Evolutionary conservation across 2,888 invertebrate genomes (phyloP).

Genomic region (Schizaphis graminum): DNA sequence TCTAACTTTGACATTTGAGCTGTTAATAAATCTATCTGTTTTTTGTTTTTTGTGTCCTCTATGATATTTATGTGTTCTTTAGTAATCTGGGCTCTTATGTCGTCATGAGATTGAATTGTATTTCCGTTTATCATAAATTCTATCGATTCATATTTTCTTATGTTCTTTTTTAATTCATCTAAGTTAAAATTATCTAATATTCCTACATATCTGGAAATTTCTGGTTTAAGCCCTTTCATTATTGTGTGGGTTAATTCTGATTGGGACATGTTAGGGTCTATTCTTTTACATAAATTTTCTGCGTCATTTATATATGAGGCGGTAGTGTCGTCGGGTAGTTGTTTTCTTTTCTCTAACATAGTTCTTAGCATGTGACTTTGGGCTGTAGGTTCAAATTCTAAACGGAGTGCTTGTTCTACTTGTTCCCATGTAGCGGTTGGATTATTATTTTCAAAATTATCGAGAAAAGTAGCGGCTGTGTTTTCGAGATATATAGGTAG

Average conservation of each 20-base stretch:
- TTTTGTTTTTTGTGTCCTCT: too few relatives aligned
- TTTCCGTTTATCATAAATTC: slow-evolving; percentile 13
- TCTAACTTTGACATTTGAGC: too few relatives aligned
- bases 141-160: not conserved
- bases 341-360: not conserved
- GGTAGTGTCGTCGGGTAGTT: not conserved
- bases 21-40: too few relatives aligned
- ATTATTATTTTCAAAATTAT: not conserved
- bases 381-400: not conserved
- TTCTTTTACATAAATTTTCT: not conserved
- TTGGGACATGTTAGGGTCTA: not conserved
- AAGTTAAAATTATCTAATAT: not conserved
- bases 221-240: not conserved
- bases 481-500: not conserved
- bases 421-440: not conserved
- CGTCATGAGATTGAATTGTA: not conserved
- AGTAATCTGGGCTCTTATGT: not conserved
- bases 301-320: not conserved
- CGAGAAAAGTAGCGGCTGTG: not conserved
- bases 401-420: not conserved
- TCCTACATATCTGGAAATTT: not conserved
- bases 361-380: not conserved
- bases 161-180: not conserved
- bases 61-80: too few relatives aligned
- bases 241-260: not conserved